Conservation (phyloP, 2,797 vertebrate genomes). For the Prionace glauca region DNA sequence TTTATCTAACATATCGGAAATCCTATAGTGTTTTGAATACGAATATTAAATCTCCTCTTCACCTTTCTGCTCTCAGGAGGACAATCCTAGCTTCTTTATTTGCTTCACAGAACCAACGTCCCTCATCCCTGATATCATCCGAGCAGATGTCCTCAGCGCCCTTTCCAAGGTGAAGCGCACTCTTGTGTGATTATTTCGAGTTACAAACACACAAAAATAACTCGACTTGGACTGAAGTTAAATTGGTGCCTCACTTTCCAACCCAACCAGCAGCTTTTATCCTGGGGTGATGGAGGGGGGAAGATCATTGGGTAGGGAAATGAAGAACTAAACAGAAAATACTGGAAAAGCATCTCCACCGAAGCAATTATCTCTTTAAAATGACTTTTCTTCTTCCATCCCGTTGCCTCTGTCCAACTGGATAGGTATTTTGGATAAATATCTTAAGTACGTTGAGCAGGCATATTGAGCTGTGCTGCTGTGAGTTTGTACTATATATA, state of each 20-base stretch:
- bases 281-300: background rate
- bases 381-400: background rate
- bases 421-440: background rate
- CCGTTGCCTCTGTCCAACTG: background rate
- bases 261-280: background rate
- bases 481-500: background rate
- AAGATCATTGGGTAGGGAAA: background rate
- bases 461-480: background rate
- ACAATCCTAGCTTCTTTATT: no score
- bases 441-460: background rate
- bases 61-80: no score
- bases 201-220: no score
- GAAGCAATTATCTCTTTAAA: background rate
- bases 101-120: no score
- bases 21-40: background rate
- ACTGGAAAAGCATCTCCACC: background rate
- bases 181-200: no score
- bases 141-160: no score
- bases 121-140: no score
- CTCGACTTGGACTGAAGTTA: background rate
- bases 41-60: no score
- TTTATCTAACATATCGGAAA: background rate
- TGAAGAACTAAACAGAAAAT: background rate
- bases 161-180: no score
- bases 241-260: background rate